Conservation (phyloP, 2,888 invertebrate genomes). For the Melangyna quadrimaculata region DNA sequence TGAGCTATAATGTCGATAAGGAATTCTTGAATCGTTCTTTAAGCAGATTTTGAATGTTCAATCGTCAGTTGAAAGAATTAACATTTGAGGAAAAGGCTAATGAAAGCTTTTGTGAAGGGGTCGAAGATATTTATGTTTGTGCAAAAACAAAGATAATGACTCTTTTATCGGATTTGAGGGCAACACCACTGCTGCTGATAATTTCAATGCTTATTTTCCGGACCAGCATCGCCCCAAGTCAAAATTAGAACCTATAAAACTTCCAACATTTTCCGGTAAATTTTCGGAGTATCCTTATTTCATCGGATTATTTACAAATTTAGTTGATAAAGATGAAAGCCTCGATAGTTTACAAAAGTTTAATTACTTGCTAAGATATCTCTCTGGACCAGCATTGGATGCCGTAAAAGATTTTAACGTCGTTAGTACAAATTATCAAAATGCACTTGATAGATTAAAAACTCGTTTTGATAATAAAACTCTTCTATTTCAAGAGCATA, state of each 20-base stretch:
- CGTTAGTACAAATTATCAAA: too few relatives aligned
- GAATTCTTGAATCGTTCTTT: constrained; percentile 63
- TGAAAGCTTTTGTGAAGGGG: too few relatives aligned
- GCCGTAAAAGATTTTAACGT: neutral
- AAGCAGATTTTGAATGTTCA: constrained; percentile 58
- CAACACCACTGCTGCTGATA: neutral
- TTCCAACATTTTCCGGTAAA: too few relatives aligned
- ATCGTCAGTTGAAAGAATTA: neutral
- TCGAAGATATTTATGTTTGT: too few relatives aligned
- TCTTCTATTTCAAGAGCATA: constrained; percentile 8
- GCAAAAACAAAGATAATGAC: too few relatives aligned
- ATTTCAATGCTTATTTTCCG: constrained; percentile 3
- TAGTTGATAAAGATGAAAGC: too few relatives aligned
- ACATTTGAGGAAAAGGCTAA: too few relatives aligned
- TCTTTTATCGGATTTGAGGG: too few relatives aligned
- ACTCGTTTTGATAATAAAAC: neutral
- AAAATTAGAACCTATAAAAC: too few relatives aligned
- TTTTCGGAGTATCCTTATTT: too few relatives aligned
- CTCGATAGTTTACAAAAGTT: constrained; percentile 36
- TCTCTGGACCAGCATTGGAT: constrained; percentile 4
- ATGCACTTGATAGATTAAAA: neutral
- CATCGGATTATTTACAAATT: neutral
- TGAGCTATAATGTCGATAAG: too few relatives aligned
- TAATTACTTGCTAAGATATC: constrained; percentile 19
- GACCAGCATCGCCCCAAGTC: too few relatives aligned